Evolutionary conservation across 2,797 vertebrate species (phyloP).

Genomic region (Spinibarbus caldwelli): DNA sequence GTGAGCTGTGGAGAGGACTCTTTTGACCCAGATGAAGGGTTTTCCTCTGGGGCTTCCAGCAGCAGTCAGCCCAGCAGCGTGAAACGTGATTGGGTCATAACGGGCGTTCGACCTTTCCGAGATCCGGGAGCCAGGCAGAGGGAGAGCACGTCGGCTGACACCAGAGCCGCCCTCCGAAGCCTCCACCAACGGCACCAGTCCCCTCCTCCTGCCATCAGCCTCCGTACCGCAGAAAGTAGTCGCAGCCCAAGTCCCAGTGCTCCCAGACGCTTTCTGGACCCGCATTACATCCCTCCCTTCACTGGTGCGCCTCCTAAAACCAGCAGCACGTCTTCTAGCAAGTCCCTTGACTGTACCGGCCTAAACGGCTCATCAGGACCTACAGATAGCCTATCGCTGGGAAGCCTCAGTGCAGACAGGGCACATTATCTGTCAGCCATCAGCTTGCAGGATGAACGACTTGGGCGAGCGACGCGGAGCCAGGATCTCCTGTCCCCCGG

Average conservation of each 20-base stretch:
- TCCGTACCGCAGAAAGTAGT: constrained; percentile 87
- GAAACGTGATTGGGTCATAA: constrained; percentile 77
- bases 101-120: constrained; percentile 71
- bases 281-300: constrained; percentile 78
- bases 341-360: constrained; percentile 94
- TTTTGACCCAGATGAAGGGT: constrained; percentile 97
- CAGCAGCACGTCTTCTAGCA: constrained; percentile 94
- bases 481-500: constrained; percentile 87
- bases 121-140: constrained; percentile 63
- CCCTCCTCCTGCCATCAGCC: constrained; percentile 76
- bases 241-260: constrained; percentile 73
- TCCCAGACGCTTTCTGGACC: constrained; percentile 89
- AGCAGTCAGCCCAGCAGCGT: constrained; percentile 91
- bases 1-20: constrained; percentile 92
- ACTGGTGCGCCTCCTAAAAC: constrained; percentile 86
- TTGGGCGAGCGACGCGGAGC: constrained; percentile 85
- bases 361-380: constrained; percentile 74
- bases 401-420: constrained; percentile 70
- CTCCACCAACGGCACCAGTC: constrained; percentile 75
- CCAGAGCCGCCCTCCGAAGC: constrained; percentile 68
- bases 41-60: constrained; percentile 98
- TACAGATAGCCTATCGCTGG: constrained; percentile 62
- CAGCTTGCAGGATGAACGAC: constrained; percentile 93
- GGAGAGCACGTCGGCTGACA: constrained; percentile 62
- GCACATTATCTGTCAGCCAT: constrained; percentile 91